Evolutionary conservation across 2,888 invertebrate species (phyloP), one percentile per base, ranked within the genome.

Genomic region (Drosophila multiciliata): DNA sequence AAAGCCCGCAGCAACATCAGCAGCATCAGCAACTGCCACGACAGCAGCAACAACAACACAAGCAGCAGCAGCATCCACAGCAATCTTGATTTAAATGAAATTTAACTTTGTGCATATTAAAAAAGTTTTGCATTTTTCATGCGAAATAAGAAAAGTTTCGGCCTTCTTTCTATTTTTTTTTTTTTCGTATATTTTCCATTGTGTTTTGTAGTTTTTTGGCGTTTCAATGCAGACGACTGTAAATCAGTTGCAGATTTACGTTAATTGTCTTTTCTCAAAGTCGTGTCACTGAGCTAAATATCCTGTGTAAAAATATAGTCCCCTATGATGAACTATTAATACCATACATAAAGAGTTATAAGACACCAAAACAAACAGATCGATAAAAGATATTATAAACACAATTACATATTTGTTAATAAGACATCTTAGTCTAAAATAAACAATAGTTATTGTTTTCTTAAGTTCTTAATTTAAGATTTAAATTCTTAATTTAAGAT

Each of bases 71-170:
- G 59, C 65, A 70, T 72, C 66, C 68, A 71, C 78, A 66, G 75
- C 75, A 77, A 75, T 84, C 87, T 87, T 82, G 89, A 87, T 86
- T 85, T 88, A 89, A 87, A 87, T 89, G 85, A 89, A 89, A 89
- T 87, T 87, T 81, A 84, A 87, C 82, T 87, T 84, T 82, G 67
- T 77, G 87, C 87, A 87, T 87, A 87, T 87, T 87, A 87, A 87
- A 87, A 87, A 87, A 87, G 87, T 87, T 87, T 85, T 78, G 75
- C 77, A 89, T 80, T 87, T 87, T 89, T 82, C 74, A 81, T 68
- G 79, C 87, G 87, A 88, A 86, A 85, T 85, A 88, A 85, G 89
- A 86, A 87, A 89, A 87, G 85, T 89, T 89, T 88, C 71, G 53
- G 72, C 64, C 60, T 79, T 59, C 68, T 69, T 73, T 73, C 66